phyloP scores from a whole-genome alignment of 2,888 invertebrate genomes.

The Ophion obscuratus region DNA sequence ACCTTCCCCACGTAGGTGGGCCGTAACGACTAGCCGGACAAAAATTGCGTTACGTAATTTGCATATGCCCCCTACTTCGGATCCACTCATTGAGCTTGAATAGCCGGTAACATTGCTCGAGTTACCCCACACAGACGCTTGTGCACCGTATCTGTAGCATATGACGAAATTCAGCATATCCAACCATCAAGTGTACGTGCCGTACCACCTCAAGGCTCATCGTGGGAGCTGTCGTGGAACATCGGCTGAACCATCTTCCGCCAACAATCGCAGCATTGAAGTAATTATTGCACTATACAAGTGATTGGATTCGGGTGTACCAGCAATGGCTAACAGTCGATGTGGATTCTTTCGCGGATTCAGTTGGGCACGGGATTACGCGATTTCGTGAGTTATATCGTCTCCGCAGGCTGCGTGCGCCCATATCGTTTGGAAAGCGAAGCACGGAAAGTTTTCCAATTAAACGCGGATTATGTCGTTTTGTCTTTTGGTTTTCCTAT shows the following conservation, averaged over 20 bases:
- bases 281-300: constrained; percentile 39
- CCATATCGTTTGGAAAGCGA: constrained; percentile 77
- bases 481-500: constrained; percentile 75
- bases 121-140: too few species aligned
- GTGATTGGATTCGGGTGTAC: constrained; percentile 23
- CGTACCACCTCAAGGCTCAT: too few species aligned
- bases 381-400: constrained; percentile 66
- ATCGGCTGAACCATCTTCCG: not conserved
- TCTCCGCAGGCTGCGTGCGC: constrained; percentile 63
- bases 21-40: too few species aligned
- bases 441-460: constrained; percentile 82
- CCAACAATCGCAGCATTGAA: not conserved
- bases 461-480: constrained; percentile 83
- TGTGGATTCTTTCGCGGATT: constrained; percentile 45
- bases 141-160: too few species aligned
- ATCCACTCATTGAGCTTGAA: too few species aligned
- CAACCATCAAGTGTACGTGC: too few species aligned
- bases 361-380: constrained; percentile 48
- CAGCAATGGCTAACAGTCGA: constrained; percentile 12
- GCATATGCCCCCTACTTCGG: too few species aligned
- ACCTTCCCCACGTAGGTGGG: too few species aligned
- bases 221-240: too few species aligned
- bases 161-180: too few species aligned
- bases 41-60: too few species aligned
- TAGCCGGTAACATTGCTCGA: too few species aligned